Conservation (phyloP, 2,888 invertebrate genomes). For the Nesidiocoris tenuis region DNA sequence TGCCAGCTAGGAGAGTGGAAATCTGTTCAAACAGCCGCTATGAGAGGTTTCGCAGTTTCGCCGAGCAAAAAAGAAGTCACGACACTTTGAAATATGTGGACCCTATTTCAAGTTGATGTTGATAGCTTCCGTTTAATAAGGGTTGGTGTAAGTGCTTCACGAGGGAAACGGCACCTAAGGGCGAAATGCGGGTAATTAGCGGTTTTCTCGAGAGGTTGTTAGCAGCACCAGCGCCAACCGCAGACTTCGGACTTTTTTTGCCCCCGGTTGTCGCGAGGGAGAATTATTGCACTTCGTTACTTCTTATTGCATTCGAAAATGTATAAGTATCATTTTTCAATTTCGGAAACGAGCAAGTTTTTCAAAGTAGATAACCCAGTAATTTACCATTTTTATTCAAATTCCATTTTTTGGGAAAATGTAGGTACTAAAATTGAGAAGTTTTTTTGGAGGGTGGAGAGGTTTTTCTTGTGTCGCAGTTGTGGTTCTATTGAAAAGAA, state of each 20-base stretch:
- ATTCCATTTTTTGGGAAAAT: too few relatives aligned
- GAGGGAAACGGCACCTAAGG: background rate
- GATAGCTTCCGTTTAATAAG: slow-evolving; percentile 23
- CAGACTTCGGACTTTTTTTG: background rate
- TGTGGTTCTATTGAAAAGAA: too few relatives aligned
- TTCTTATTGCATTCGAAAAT: background rate
- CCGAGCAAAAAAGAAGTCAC: background rate
- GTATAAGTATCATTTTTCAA: too few relatives aligned
- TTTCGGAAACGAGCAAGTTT: too few relatives aligned
- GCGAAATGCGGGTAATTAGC: slow-evolving; percentile 15
- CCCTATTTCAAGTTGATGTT: slow-evolving; percentile 27
- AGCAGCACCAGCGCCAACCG: slow-evolving; percentile 6
- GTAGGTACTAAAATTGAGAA: too few relatives aligned
- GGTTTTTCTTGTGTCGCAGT: too few relatives aligned
- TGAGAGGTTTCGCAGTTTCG: background rate
- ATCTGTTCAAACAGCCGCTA: too few relatives aligned
- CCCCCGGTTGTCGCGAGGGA: background rate
- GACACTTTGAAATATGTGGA: slow-evolving; percentile 9
- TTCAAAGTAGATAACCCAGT: too few relatives aligned
- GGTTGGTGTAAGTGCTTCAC: background rate
- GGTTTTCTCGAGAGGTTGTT: slow-evolving; percentile 7
- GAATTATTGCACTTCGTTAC: background rate
- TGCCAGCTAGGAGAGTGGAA: too few relatives aligned
- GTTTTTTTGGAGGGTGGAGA: too few relatives aligned
- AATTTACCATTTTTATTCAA: too few relatives aligned